A percentile compares a stretch with the other conserved stretches of the same genome.
Evolutionary conservation across 2,797 vertebrate species (phyloP).

Genomic region (Cyprinodon diabolis): DNA sequence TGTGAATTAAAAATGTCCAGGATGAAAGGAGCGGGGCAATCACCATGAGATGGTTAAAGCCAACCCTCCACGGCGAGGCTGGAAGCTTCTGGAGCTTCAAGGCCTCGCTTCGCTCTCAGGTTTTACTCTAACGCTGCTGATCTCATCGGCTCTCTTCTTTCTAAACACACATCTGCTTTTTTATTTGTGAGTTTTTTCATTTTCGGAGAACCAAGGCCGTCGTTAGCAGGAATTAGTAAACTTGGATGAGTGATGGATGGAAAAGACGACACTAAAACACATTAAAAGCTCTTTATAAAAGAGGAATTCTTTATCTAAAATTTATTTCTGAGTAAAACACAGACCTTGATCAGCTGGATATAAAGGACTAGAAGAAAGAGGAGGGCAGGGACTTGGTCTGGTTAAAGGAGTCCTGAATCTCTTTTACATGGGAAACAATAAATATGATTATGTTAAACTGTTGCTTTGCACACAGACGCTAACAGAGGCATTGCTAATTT

Average conservation of each 20-base stretch:
- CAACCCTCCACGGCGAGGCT: conserved; percentile 2
- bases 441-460: too few relatives aligned
- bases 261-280: not conserved
- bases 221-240: not conserved
- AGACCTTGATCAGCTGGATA: not conserved
- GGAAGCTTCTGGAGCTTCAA: not conserved
- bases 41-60: conserved; percentile 29
- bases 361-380: not conserved
- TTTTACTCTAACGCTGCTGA: not conserved
- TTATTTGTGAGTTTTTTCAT: not conserved
- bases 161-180: not conserved
- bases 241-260: too few relatives aligned
- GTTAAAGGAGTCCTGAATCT: too few relatives aligned
- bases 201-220: not conserved
- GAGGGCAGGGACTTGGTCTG: too few relatives aligned
- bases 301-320: not conserved
- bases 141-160: not conserved
- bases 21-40: conserved; percentile 59
- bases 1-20: conserved; percentile 69
- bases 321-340: not conserved
- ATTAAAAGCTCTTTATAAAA: not conserved
- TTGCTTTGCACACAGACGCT: too few relatives aligned
- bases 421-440: too few relatives aligned
- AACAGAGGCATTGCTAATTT: too few relatives aligned
- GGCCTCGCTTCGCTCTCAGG: conserved; percentile 1